Evolutionary conservation across 2,888 invertebrate species (phyloP).

Genomic region (Plebejus argus): DNA sequence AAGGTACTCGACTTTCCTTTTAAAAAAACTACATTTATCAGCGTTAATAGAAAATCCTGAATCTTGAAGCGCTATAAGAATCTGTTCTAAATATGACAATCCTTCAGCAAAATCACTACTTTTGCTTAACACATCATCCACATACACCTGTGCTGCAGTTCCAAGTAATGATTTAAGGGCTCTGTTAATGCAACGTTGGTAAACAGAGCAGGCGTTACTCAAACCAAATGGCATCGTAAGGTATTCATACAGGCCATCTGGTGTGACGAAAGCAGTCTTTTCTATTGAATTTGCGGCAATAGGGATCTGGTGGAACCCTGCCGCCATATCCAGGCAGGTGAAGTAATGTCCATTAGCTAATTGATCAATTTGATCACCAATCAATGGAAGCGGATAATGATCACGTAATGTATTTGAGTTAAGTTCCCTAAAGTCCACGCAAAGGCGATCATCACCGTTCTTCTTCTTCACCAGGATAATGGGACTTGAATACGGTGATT

Average conservation of each 20-base stretch:
- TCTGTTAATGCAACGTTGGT: conserved; percentile 44
- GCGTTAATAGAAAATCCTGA: conserved; percentile 48
- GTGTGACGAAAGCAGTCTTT: conserved; percentile 48
- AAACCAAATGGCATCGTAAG: conserved; percentile 48
- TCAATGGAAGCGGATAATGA: conserved; percentile 45
- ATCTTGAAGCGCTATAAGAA: conserved; percentile 42
- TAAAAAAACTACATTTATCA: conserved; percentile 45
- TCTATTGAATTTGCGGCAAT: conserved; percentile 43
- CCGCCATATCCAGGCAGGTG: conserved; percentile 38
- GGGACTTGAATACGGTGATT: conserved; percentile 46
- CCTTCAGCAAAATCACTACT: conserved; percentile 40
- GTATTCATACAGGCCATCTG: conserved; percentile 49
- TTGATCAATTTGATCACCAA: conserved; percentile 46
- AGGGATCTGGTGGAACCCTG: conserved; percentile 47
- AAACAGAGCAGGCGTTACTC: conserved; percentile 44
- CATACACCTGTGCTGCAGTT: conserved; percentile 45
- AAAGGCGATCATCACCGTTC: conserved; percentile 41
- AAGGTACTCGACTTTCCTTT: conserved; percentile 45
- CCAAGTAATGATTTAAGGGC: conserved; percentile 29
- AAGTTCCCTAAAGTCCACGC: conserved; percentile 43
- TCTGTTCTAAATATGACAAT: conserved; percentile 39
- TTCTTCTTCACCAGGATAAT: conserved; percentile 36
- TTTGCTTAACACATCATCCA: conserved; percentile 48
- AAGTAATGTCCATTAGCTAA: conserved; percentile 39
- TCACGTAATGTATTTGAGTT: conserved; percentile 45